Percentiles rank a stretch among this genome's conserved stretches.
Conservation (phyloP, 2,888 invertebrate species). For the Gibbula magus region DNA sequence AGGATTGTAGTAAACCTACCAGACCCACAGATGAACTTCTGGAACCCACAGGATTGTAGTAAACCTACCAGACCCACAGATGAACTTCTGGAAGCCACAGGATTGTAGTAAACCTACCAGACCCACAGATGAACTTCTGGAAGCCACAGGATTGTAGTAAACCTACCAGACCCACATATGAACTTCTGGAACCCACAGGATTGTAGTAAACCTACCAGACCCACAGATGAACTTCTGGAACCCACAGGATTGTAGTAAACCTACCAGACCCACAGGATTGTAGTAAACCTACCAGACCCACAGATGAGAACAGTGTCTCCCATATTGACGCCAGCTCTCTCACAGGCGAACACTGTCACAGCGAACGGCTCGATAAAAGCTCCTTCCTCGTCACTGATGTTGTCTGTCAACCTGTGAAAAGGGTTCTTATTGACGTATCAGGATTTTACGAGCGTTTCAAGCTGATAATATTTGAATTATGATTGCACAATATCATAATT, state of each 20-base stretch:
- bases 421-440: too few relatives aligned
- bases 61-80: too few relatives aligned
- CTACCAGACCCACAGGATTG: background rate
- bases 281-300: conserved; percentile 58
- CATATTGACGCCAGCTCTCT: conserved; percentile 51
- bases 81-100: too few relatives aligned
- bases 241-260: background rate
- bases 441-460: too few relatives aligned
- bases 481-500: too few relatives aligned
- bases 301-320: conserved; percentile 62
- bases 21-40: too few relatives aligned
- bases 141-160: too few relatives aligned
- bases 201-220: background rate
- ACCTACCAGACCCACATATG: conserved; percentile 64
- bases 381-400: conserved; percentile 62
- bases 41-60: too few relatives aligned
- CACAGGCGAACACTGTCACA: conserved; percentile 64
- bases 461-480: background rate
- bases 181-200: conserved; percentile 51
- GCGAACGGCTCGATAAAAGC: conserved; percentile 66
- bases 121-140: too few relatives aligned
- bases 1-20: too few relatives aligned
- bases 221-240: background rate
- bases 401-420: conserved; percentile 56
- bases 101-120: too few relatives aligned